Conservation (phyloP, 2,888 invertebrate genomes). For the Mythimna impura region DNA sequence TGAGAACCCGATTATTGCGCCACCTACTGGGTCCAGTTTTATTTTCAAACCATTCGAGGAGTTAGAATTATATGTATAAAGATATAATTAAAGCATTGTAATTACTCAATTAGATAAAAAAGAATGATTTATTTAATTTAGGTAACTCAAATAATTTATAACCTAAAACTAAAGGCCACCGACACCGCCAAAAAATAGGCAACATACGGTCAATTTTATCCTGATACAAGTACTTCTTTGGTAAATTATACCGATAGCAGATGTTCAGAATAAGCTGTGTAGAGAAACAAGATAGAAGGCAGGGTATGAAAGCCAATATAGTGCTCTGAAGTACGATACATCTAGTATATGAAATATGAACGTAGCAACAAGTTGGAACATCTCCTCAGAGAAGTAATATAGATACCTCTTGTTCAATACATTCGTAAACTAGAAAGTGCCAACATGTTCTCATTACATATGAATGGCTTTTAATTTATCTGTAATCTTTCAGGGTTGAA, state of each 20-base stretch:
- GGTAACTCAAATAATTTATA: too few species aligned
- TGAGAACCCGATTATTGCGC: too few species aligned
- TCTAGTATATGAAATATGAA: constrained; percentile 24
- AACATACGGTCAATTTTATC: too few species aligned
- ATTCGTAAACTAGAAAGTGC: neutral
- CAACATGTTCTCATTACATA: neutral
- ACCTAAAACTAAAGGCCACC: too few species aligned
- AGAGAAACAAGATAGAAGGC: constrained; percentile 12
- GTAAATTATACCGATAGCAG: neutral
- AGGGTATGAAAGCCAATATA: constrained; percentile 31
- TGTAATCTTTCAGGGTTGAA: too few species aligned
- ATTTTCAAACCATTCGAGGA: too few species aligned
- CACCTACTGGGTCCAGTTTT: too few species aligned
- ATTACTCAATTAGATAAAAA: too few species aligned
- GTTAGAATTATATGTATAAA: too few species aligned
- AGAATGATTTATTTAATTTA: too few species aligned
- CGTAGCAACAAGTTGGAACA: constrained; percentile 37
- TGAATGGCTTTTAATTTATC: neutral
- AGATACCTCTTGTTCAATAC: neutral
- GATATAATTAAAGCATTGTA: too few species aligned
- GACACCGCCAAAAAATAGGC: neutral
- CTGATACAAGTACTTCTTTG: neutral
- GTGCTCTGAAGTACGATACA: constrained; percentile 7
- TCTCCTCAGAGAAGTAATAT: neutral
- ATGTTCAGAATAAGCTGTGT: neutral